Percentiles rank a stretch among this genome's conserved stretches.
Evolutionary conservation across 1,140 invertebrate genomes (phyloP).

Genomic region (Bombus superbus): DNA sequence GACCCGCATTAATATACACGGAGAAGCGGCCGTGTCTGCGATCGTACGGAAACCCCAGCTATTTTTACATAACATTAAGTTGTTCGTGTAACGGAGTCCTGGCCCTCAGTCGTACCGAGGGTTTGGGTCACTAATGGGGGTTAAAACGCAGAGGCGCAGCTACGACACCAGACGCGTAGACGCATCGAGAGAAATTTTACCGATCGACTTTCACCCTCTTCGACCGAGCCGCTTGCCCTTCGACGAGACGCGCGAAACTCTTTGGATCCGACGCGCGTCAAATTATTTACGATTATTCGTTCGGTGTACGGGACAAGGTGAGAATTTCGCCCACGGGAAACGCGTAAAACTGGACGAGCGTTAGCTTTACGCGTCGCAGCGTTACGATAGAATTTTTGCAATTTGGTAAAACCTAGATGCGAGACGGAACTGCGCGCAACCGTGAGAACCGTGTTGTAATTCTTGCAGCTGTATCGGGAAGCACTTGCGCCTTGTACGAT

Average conservation of each 20-base stretch:
- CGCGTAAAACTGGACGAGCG: too few relatives aligned
- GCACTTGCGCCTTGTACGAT: not conserved
- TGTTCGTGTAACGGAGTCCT: constrained; percentile 56
- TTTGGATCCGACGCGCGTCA: not conserved
- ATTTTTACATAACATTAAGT: constrained; percentile 82
- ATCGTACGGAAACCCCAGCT: constrained; percentile 45
- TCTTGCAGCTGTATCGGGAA: too few relatives aligned
- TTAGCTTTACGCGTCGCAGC: fast-evolving
- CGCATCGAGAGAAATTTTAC: constrained; percentile 25
- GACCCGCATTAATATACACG: constrained; percentile 77
- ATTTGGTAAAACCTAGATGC: too few relatives aligned
- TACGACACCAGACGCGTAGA: constrained; percentile 43
- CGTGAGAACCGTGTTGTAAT: too few relatives aligned
- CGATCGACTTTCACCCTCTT: constrained; percentile 23
- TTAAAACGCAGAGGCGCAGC: constrained; percentile 76
- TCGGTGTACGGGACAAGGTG: too few relatives aligned
- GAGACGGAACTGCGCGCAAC: too few relatives aligned
- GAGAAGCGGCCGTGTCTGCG: constrained; percentile 32
- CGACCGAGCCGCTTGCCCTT: too few relatives aligned
- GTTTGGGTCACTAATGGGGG: constrained; percentile 78
- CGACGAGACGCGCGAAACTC: too few relatives aligned
- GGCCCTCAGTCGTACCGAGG: not conserved
- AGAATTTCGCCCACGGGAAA: too few relatives aligned
- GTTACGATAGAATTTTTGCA: too few relatives aligned
- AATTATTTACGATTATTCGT: not conserved